phyloP scores from a whole-genome alignment of 2,797 vertebrate genomes.

The Molothrus aeneus region DNA sequence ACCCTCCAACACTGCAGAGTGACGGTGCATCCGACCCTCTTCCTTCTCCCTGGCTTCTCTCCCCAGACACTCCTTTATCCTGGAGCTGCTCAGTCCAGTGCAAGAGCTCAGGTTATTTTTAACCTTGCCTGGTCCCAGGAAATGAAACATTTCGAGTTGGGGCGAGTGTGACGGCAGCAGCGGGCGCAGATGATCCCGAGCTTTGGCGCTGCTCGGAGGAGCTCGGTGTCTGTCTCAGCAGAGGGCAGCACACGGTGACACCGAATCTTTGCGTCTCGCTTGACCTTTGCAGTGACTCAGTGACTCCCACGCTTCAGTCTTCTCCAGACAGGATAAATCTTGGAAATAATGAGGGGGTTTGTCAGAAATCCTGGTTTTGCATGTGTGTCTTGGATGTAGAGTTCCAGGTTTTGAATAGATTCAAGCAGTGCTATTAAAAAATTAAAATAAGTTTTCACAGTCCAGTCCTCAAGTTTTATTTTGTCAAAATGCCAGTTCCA shows the following conservation, averaged over 20 bases:
- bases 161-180: background rate
- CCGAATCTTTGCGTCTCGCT: background rate
- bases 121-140: background rate
- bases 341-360: background rate
- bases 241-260: slow-evolving; percentile 27
- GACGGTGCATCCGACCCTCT: background rate
- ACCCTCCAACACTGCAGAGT: accelerated
- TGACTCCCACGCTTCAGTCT: background rate
- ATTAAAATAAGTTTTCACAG: background rate
- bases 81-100: background rate
- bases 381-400: background rate
- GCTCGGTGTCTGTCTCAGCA: background rate
- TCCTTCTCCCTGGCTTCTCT: background rate
- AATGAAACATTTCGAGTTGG: background rate
- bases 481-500: background rate
- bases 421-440: background rate
- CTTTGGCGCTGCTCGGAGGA: background rate
- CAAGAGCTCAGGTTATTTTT: background rate
- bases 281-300: slow-evolving; percentile 20
- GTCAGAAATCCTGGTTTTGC: background rate
- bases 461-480: background rate
- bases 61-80: background rate
- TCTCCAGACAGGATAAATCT: background rate
- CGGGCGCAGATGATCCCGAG: background rate
- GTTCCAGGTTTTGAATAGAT: background rate